A percentile compares a stretch with the other conserved stretches of the same genome.
phyloP scores from a whole-genome alignment of 1,140 invertebrate genomes.

The Musca vetustissima region DNA sequence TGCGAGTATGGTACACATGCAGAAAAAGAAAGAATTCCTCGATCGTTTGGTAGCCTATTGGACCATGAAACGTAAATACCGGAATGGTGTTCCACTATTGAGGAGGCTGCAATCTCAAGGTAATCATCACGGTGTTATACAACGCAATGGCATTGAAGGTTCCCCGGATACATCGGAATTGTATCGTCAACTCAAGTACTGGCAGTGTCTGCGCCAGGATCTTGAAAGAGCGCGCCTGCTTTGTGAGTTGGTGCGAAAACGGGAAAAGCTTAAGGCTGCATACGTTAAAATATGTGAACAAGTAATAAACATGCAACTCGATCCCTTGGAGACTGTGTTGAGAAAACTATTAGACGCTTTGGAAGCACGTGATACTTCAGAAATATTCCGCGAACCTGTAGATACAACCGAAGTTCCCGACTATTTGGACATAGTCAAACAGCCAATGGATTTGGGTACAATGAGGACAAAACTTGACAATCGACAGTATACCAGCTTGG shows the following conservation, averaged over 20 bases:
- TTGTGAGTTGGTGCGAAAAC: conserved; percentile 91
- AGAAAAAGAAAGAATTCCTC: conserved; percentile 83
- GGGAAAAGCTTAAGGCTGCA: conserved; percentile 92
- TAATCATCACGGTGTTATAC: conserved; percentile 57
- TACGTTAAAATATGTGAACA: conserved; percentile 80
- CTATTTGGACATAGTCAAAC: conserved; percentile 87
- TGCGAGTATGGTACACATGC: conserved; percentile 67
- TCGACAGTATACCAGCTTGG: conserved; percentile 75
- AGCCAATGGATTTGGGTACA: conserved; percentile 95
- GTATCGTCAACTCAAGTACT: conserved; percentile 88
- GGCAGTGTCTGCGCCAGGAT: conserved; percentile 93
- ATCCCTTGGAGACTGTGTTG: conserved; percentile 79
- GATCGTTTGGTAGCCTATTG: conserved; percentile 88
- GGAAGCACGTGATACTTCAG: conserved; percentile 76
- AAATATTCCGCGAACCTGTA: conserved; percentile 92
- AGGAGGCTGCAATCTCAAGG: conserved; percentile 79
- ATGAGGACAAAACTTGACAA: conserved; percentile 80
- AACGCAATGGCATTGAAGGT: conserved; percentile 55
- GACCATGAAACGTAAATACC: conserved; percentile 92
- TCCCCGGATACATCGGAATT: conserved; percentile 70
- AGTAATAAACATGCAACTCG: conserved; percentile 76
- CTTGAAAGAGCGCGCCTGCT: conserved; percentile 89
- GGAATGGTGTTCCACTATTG: conserved; percentile 94
- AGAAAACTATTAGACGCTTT: conserved; percentile 75
- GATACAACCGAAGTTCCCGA: conserved; percentile 88